These are phyloP conservation scores for Nesoenas mayeri DNA, from an alignment of 2,113 vertebrate species.

Conservation along the genomic window DNA sequence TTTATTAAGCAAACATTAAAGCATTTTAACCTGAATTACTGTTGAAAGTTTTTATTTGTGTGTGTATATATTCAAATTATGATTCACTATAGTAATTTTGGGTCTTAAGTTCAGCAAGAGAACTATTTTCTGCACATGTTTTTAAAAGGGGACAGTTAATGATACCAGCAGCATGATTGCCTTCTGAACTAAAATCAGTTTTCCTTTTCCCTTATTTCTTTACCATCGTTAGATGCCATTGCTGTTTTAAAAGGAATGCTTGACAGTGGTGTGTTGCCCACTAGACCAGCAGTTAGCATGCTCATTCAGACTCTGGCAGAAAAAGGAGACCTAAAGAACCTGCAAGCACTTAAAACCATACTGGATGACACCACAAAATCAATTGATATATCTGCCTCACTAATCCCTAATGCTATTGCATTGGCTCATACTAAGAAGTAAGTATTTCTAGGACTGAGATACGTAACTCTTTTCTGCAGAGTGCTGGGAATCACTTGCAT, in stretches of 20 bases:
- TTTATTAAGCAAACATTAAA: not conserved
- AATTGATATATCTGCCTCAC: slow-evolving; percentile 75
- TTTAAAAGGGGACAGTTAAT: not conserved
- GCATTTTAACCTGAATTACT: not conserved
- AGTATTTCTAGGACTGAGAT: slow-evolving; percentile 55
- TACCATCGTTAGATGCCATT: slow-evolving; percentile 76
- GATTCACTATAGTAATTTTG: not conserved
- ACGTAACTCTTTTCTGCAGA: not conserved
- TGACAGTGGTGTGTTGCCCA: slow-evolving; percentile 68
- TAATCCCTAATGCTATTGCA: slow-evolving; percentile 84
- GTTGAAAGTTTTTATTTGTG: not conserved
- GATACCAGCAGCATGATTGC: not conserved
- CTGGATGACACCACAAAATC: slow-evolving; percentile 30
- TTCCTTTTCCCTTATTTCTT: not conserved
- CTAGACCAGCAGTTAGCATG: slow-evolving; percentile 56
- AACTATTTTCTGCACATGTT: not conserved
- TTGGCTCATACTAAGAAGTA: slow-evolving; percentile 86
- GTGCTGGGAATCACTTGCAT: not conserved
- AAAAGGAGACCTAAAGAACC: slow-evolving; percentile 76
- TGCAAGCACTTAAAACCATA: slow-evolving; percentile 77
- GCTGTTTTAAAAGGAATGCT: slow-evolving; percentile 73
- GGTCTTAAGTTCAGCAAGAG: not conserved
- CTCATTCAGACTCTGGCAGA: slow-evolving; percentile 78
- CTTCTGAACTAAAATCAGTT: not conserved
- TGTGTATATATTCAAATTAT: not conserved